Evolutionary conservation across 2,113 vertebrate species (phyloP).

Genomic region (Platysternon megacephalum): DNA sequence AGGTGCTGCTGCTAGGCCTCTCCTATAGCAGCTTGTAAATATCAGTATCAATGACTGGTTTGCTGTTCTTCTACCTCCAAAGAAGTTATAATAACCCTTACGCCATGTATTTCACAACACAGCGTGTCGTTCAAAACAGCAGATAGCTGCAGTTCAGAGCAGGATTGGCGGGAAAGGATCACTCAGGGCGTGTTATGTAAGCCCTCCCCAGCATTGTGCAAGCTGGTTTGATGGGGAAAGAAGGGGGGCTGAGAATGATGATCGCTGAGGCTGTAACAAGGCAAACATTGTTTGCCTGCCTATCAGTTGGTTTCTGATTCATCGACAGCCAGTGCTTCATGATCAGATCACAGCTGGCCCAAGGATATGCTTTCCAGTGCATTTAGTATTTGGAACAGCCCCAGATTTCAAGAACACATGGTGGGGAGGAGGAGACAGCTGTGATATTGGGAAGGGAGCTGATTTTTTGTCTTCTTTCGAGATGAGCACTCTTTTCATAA

Average conservation of each 20-base stretch:
- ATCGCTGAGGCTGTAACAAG: slow-evolving; percentile 65
- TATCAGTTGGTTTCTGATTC: slow-evolving; percentile 76
- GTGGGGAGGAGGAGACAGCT: slow-evolving; percentile 68
- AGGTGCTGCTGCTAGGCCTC: background rate
- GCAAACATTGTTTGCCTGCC: slow-evolving; percentile 73
- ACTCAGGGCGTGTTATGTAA: background rate
- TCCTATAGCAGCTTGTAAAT: background rate
- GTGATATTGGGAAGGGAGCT: slow-evolving; percentile 53
- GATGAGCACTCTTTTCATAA: slow-evolving; percentile 70
- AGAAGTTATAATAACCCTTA: background rate
- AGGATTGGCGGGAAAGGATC: background rate
- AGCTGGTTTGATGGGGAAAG: background rate
- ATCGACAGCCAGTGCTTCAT: slow-evolving; percentile 56
- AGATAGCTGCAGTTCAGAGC: slow-evolving; percentile 3
- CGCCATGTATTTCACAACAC: background rate
- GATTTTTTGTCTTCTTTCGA: slow-evolving; percentile 69
- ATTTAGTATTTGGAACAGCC: slow-evolving; percentile 79
- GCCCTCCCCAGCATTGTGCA: slow-evolving; percentile 1
- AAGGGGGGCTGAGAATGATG: background rate
- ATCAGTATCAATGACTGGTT: background rate
- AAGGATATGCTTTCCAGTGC: slow-evolving; percentile 80
- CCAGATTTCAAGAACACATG: slow-evolving; percentile 82
- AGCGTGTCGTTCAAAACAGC: background rate
- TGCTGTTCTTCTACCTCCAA: background rate
- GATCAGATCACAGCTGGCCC: slow-evolving; percentile 82